phyloP scores from a whole-genome alignment of 64 coral and sea anemone species.

The Platygyra sinensis region DNA sequence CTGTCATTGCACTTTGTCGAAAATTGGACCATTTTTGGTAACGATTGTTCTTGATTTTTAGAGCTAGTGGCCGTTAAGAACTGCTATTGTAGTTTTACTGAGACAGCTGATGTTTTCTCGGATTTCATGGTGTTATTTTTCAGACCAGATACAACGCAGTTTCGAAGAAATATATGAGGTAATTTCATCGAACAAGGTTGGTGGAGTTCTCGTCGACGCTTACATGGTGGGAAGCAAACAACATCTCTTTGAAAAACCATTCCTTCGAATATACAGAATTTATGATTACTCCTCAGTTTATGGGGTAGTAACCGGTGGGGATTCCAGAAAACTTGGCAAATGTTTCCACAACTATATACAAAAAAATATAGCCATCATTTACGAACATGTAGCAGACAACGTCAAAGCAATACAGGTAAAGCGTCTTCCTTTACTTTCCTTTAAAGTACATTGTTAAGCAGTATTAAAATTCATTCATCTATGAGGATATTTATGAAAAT shows the following conservation, averaged over 20 bases:
- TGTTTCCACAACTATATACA: constrained; percentile 69
- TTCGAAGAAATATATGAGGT: constrained; percentile 62
- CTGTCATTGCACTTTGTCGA: too few species aligned
- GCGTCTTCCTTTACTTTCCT: neutral
- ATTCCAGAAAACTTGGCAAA: constrained; percentile 66
- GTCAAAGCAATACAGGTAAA: constrained; percentile 58
- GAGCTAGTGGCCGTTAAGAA: too few species aligned
- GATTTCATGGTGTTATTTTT: neutral
- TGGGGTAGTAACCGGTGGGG: constrained; percentile 67
- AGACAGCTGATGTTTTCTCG: too few species aligned
- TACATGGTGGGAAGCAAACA: constrained; percentile 75
- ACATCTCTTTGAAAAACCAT: constrained; percentile 81
- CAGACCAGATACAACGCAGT: constrained; percentile 30
- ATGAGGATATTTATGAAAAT: too few species aligned
- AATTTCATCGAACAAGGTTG: constrained; percentile 54
- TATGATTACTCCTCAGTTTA: constrained; percentile 66
- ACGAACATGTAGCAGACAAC: constrained; percentile 28
- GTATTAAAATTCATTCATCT: too few species aligned
- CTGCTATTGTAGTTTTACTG: too few species aligned
- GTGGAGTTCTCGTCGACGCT: constrained; percentile 63
- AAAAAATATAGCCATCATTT: constrained; percentile 50
- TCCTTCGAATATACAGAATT: constrained; percentile 49
- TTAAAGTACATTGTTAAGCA: too few species aligned
- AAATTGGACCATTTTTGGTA: too few species aligned
- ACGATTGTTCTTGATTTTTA: too few species aligned